Conservation (phyloP, 2,113 vertebrate genomes). For the Macrotis lagotis region DNA sequence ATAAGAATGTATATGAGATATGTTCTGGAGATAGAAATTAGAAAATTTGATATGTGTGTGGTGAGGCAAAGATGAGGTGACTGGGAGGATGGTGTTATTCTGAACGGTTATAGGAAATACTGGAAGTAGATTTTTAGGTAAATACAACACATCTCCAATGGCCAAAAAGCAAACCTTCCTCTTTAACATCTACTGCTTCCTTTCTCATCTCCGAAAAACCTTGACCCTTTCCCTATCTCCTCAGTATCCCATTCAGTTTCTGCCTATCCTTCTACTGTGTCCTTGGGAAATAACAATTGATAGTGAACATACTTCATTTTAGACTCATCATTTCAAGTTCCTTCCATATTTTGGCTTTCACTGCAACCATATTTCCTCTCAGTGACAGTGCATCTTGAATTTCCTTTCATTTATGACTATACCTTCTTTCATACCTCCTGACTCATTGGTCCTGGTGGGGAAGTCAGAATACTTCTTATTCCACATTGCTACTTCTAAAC, state of each 20-base stretch:
- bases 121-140: not conserved
- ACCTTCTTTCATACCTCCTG: not conserved
- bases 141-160: not conserved
- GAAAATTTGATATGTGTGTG: not conserved
- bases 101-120: not conserved
- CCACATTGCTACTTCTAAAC: not conserved
- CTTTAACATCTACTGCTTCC: not conserved
- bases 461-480: not conserved
- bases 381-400: not conserved
- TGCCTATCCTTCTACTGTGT: not conserved
- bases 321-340: not conserved
- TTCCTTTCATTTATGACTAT: not conserved
- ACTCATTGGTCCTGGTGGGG: not conserved
- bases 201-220: not conserved
- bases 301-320: not conserved
- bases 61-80: not conserved
- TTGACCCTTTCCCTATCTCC: not conserved
- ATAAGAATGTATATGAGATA: not conserved
- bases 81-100: not conserved
- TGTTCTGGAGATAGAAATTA: not conserved
- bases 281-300: not conserved
- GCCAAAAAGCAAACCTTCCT: not conserved
- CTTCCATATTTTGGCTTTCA: not conserved
- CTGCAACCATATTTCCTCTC: not conserved
- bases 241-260: not conserved